Evolutionary conservation across 2,888 invertebrate genomes (phyloP), one percentile per base, ranked within the genome.

Genomic region (Sarcophaga caerulescens): DNA sequence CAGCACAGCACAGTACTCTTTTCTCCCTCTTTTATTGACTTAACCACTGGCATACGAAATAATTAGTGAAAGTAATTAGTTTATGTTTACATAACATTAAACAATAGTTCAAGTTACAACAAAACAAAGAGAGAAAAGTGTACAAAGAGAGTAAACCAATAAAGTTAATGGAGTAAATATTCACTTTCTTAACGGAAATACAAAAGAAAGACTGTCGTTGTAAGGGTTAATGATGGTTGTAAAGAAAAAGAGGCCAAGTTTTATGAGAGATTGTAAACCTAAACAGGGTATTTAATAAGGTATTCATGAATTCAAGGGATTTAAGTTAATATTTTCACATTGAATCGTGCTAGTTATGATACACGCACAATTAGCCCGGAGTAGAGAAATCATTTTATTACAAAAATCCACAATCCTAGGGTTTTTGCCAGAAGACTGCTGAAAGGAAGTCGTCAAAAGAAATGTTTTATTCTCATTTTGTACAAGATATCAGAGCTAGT

Each of bases 41-140:
- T 81, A 77, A 60, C 44, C 81, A 84, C 77, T 23, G n/a, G 59
- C 69, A 66, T 74, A 74, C 71, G 65, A 79, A 85, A 65, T 79
- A 75, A 85, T 85, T 79, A 82, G 76, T 70, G 63, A 85, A 71
- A 69, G 66, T 71, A 85, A 82, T 81, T 82, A 75, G 52, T 52
- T 52, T 52, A 14, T 52, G 52, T 52, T 52, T 52, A 17, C 17
- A 14, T 52, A 52, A 52, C 52, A 52, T 52, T 14, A 52, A 52
- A 52, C 14, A 14, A 12, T 52, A 52, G 52, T 52, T 52, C 17
- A 5, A 52, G 14, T 52, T 47, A 47, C 14, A 17, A 52, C 8
- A 52, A 14, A 52, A 14, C 52, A 17, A 52, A 52, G 52, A 52
- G 2, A 3, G 14, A 47, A 47, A 14, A 47, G 14, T 2, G 3